Percentiles rank a stretch among this genome's conserved stretches.
Evolutionary conservation across 2,888 invertebrate species (phyloP).

Genomic region (Lepidocyrtinus sp.): DNA sequence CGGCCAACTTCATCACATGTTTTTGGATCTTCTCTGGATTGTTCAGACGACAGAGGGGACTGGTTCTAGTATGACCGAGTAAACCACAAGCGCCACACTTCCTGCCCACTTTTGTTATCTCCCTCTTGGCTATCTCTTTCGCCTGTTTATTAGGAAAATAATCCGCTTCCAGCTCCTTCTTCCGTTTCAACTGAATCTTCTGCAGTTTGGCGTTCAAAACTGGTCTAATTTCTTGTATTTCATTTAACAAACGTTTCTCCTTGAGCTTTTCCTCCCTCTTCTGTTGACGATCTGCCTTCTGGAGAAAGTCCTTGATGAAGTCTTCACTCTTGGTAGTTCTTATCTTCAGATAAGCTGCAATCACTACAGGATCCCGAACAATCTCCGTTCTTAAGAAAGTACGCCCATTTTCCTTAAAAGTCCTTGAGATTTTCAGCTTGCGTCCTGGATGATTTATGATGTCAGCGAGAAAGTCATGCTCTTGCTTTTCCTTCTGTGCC

Average conservation of each 20-base stretch:
- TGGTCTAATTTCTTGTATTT: background rate
- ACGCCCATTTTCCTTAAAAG: background rate
- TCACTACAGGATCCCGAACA: conserved; percentile 24
- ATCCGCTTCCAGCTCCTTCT: conserved; percentile 23
- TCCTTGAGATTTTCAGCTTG: conserved; percentile 23
- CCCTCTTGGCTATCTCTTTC: conserved; percentile 19
- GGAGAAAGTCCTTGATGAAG: background rate
- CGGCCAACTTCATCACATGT: too few species aligned
- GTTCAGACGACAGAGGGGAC: too few species aligned
- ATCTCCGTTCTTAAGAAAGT: background rate
- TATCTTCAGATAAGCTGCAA: conserved; percentile 22
- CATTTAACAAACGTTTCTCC: background rate
- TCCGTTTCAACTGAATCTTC: background rate
- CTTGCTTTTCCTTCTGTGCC: background rate
- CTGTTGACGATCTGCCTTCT: conserved; percentile 15
- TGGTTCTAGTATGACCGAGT: conserved; percentile 26
- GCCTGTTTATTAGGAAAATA: conserved; percentile 32
- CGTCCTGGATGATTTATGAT: background rate
- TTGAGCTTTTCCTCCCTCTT: background rate
- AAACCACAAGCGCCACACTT: conserved; percentile 24
- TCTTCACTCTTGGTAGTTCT: conserved; percentile 26
- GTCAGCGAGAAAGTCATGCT: conserved; percentile 1
- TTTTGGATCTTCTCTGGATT: too few species aligned
- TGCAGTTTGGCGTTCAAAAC: background rate
- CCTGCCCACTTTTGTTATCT: background rate